Evolutionary conservation across 2,113 vertebrate genomes (phyloP).

Genomic region (Lasiurus cinereus): DNA sequence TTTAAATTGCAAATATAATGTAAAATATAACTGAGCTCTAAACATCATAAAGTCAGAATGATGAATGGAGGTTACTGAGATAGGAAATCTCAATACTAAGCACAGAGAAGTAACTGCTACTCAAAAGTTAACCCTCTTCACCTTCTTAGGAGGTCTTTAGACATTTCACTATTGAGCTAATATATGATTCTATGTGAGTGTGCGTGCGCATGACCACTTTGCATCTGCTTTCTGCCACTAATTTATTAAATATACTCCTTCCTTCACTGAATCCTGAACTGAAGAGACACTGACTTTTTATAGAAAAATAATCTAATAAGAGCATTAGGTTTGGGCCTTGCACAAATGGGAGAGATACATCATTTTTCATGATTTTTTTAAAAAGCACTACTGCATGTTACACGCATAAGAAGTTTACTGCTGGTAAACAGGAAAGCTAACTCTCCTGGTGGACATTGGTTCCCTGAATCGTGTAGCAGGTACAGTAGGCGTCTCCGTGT

Average conservation of each 20-base stretch:
- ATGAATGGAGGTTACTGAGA: not conserved
- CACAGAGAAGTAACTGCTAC: constrained; percentile 4
- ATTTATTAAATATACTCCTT: constrained; percentile 52
- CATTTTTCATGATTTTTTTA: constrained; percentile 46
- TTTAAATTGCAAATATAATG: not conserved
- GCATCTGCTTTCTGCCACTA: constrained; percentile 47
- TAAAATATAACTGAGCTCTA: constrained; percentile 12
- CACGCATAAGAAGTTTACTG: constrained; percentile 55
- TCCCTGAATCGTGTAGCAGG: constrained; percentile 71
- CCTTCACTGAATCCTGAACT: constrained; percentile 42
- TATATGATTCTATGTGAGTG: not conserved
- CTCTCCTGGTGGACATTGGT: constrained; percentile 78
- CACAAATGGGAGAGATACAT: not conserved
- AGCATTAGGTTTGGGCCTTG: not conserved
- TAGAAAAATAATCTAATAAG: not conserved
- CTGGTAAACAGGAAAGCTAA: constrained; percentile 78
- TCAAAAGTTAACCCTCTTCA: not conserved
- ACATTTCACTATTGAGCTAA: not conserved
- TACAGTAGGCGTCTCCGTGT: constrained; percentile 67
- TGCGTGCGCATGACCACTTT: not conserved
- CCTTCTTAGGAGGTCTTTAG: not conserved
- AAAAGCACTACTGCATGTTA: constrained; percentile 26
- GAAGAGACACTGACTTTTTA: not conserved
- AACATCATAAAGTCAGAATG: not conserved
- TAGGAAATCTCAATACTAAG: not conserved